A percentile compares a stretch with the other conserved stretches of the same genome.
Conservation (phyloP, 1,140 invertebrate genomes). For the Daktulosphaira vitifoliae region DNA sequence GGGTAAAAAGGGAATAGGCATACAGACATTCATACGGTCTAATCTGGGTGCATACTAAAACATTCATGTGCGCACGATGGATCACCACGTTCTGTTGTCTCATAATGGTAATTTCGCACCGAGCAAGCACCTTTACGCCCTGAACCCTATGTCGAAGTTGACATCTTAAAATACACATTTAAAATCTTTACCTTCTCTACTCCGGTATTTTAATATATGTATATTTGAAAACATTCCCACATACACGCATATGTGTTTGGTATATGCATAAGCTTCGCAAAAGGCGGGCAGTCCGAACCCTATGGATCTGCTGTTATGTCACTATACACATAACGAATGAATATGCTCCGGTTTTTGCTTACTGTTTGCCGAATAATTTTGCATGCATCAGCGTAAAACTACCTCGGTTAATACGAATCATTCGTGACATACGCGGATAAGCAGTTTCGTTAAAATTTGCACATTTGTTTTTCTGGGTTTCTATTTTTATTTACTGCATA, state of each 20-base stretch:
- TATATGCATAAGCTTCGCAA: neutral
- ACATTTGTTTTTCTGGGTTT: too few relatives aligned
- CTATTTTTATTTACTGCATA: too few relatives aligned
- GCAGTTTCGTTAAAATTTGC: too few relatives aligned
- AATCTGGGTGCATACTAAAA: slow-evolving; percentile 24
- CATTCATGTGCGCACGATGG: slow-evolving; percentile 25
- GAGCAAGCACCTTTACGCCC: neutral
- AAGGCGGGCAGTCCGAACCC: slow-evolving; percentile 11
- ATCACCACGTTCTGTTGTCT: neutral
- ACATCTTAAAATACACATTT: slow-evolving; percentile 32
- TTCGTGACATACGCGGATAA: too few relatives aligned
- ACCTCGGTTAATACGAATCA: neutral
- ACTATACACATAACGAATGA: neutral
- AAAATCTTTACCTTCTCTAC: slow-evolving; percentile 19
- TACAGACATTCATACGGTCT: neutral
- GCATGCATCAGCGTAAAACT: slow-evolving; percentile 15
- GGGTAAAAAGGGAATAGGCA: slow-evolving; percentile 14
- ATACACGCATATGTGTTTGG: neutral
- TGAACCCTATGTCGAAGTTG: neutral
- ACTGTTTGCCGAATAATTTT: slow-evolving; percentile 32
- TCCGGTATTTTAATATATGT: slow-evolving; percentile 22
- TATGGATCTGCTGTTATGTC: too few relatives aligned
- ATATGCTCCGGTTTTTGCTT: slow-evolving; percentile 1
- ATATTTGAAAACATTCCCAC: slow-evolving; percentile 30
- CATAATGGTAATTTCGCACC: slow-evolving; percentile 18